A percentile compares a stretch with the other conserved stretches of the same genome.
Evolutionary conservation across 1,140 invertebrate species (phyloP).

Genomic region (Zaprionus lachaisei): DNA sequence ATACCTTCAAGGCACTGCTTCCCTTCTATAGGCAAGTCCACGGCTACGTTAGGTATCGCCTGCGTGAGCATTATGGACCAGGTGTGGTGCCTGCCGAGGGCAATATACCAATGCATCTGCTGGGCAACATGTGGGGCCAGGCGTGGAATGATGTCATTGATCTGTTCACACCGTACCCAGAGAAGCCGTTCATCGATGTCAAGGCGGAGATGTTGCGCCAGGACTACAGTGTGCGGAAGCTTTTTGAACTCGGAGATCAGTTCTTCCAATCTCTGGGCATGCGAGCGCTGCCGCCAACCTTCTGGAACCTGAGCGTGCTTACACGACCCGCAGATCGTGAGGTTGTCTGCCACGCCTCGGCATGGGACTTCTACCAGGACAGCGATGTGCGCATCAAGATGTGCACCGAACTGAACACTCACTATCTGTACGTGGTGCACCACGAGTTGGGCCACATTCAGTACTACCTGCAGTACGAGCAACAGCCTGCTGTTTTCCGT

Average conservation of each 20-base stretch:
- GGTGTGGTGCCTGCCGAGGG: conserved; percentile 72
- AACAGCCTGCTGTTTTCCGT: conserved; percentile 88
- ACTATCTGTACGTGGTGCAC: conserved; percentile 90
- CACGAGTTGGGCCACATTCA: conserved; percentile 93
- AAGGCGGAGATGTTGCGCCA: conserved; percentile 85
- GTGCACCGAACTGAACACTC: conserved; percentile 89
- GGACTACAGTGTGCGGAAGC: conserved; percentile 79
- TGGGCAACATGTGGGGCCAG: conserved; percentile 91
- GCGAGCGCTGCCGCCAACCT: conserved; percentile 90
- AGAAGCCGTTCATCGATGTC: conserved; percentile 87
- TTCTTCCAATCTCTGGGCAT: conserved; percentile 95
- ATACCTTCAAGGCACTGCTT: conserved; percentile 85
- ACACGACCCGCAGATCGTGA: conserved; percentile 87
- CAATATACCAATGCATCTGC: conserved; percentile 83
- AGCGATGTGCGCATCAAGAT: conserved; percentile 89
- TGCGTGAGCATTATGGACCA: conserved; percentile 85
- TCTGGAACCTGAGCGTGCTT: conserved; percentile 93
- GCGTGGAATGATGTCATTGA: conserved; percentile 90
- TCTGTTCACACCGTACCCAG: conserved; percentile 89
- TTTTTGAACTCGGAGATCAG: conserved; percentile 89
- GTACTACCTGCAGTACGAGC: conserved; percentile 90
- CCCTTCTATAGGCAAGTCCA: conserved; percentile 88
- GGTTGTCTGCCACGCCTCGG: conserved; percentile 90
- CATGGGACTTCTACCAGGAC: conserved; percentile 91
- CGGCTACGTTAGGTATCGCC: conserved; percentile 86